A percentile compares a stretch with the other conserved stretches of the same genome.
phyloP scores from a whole-genome alignment of 1,140 invertebrate genomes.

The Tribolium madens region DNA sequence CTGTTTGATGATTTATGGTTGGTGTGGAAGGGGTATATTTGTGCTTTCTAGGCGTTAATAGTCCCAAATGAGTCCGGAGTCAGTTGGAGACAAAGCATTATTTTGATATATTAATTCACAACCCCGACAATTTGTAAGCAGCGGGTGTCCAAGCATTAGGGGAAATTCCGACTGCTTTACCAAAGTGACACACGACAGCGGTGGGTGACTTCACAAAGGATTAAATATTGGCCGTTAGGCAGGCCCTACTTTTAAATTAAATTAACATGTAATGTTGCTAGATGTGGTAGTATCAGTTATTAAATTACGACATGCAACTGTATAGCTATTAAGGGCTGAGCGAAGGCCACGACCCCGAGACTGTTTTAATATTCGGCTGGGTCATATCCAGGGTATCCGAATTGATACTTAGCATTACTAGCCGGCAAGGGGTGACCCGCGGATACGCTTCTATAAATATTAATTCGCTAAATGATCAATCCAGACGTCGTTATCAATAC shows the following conservation, averaged over 20 bases:
- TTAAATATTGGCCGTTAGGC: constrained; percentile 49
- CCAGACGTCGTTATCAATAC: constrained; percentile 56
- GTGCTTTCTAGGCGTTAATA: constrained; percentile 34
- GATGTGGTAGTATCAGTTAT: constrained; percentile 57
- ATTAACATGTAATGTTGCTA: constrained; percentile 58
- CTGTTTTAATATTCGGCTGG: constrained; percentile 40
- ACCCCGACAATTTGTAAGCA: constrained; percentile 53
- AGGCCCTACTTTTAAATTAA: constrained; percentile 55
- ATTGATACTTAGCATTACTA: neutral
- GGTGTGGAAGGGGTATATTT: constrained; percentile 28
- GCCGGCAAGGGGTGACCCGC: neutral
- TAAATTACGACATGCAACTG: constrained; percentile 61
- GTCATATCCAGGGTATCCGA: neutral
- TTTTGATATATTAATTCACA: constrained; percentile 53
- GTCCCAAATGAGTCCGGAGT: constrained; percentile 34
- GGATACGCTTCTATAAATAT: constrained; percentile 53
- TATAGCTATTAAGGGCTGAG: constrained; percentile 47
- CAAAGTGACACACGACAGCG: constrained; percentile 50
- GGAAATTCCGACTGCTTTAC: constrained; percentile 43
- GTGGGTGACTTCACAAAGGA: constrained; percentile 52
- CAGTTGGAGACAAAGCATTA: constrained; percentile 48
- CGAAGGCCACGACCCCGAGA: constrained; percentile 43
- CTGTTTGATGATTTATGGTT: constrained; percentile 23
- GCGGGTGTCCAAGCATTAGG: constrained; percentile 43
- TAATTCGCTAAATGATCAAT: constrained; percentile 59